A percentile compares a stretch with the other conserved stretches of the same genome.
Conservation (phyloP, 2,888 invertebrate genomes). For the Ophioninae sp. region DNA sequence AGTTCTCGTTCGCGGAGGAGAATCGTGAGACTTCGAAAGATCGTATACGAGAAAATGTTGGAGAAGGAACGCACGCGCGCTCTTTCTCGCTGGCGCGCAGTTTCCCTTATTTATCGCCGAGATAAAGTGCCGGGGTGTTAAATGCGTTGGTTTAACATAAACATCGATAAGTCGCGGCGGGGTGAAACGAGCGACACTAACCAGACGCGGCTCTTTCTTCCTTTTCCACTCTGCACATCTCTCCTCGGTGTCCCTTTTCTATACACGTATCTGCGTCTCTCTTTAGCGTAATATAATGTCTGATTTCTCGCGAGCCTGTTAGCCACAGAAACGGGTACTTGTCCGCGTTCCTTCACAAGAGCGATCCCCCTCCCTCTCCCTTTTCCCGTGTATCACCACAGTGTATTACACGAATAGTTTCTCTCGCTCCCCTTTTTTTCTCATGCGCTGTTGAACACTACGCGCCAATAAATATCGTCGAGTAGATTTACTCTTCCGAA, state of each 20-base stretch:
- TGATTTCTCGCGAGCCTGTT: slow-evolving; percentile 43
- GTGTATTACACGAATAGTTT: slow-evolving; percentile 18
- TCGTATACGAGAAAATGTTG: slow-evolving; percentile 1
- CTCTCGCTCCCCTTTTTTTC: slow-evolving; percentile 40
- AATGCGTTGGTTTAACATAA: slow-evolving; percentile 78
- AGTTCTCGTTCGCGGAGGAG: neutral
- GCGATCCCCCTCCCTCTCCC: slow-evolving; percentile 22
- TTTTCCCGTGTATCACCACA: neutral
- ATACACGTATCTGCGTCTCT: neutral
- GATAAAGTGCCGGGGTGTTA: slow-evolving; percentile 76
- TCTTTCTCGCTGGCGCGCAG: slow-evolving; percentile 23
- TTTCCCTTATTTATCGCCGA: slow-evolving; percentile 75
- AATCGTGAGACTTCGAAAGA: slow-evolving; percentile 13
- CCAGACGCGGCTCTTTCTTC: slow-evolving; percentile 69
- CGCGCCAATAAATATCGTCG: too few species aligned
- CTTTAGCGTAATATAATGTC: slow-evolving; percentile 22
- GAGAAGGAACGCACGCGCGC: neutral
- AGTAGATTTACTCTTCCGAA: too few species aligned
- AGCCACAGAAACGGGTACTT: slow-evolving; percentile 53
- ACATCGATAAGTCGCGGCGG: slow-evolving; percentile 77
- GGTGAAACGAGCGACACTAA: slow-evolving; percentile 72
- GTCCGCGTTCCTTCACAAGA: slow-evolving; percentile 34
- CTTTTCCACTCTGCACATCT: neutral
- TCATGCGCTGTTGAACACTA: too few species aligned
- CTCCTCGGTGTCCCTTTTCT: too few species aligned